Evolutionary conservation across 2,888 invertebrate species (phyloP), one percentile per base, ranked within the genome.

Genomic region (Penaeus monodon): DNA sequence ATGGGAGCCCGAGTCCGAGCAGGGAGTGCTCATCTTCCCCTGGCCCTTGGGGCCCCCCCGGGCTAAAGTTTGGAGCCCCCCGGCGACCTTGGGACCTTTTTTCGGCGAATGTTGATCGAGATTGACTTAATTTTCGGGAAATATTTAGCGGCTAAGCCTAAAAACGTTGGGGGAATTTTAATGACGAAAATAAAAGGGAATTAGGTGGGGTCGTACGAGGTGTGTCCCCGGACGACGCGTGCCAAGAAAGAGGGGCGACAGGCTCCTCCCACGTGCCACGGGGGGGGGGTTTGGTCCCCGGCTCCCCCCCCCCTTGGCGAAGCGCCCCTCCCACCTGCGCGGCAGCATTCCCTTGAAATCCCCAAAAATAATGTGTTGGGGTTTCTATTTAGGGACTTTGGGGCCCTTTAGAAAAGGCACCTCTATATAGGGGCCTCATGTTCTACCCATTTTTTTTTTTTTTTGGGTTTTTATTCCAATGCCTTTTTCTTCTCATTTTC

Each of bases 151-250:
- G 57, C 57, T 74, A 33, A 27, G 22, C 33, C 38, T 74, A 8
- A 38, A 22, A 38, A 29, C 80, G 14, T 29, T 63, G 27, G 12
- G 12, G 57, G 20, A 12, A 33, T 10, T 27, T 27, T 82, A 57
- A 73, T 73, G 73, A 73, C 49, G 74, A 82, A 74, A 73, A 82
- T 63, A 74, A 82, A 74, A 82, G 74, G 70, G 73, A 82, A 76
- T 83, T 83, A 83, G 74, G n/a, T 74, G 66, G 83, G 44, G 74
- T 77, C 83, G 74, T 83, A 76, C 74, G 38, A 76, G 7, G 83
- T 83, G 83, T 83, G 77, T 83, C 83, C 77, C 64, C 83, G 64
- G 29, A 84, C 78, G 84, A 84, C 84, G 78, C 29, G 78, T 84
- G 84, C 84, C 84, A 84, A 84, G 79, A 38, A 33, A 66, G 78